Evolutionary conservation across 1,140 invertebrate genomes (phyloP), one percentile per base, ranked within the genome.

Genomic region (Drosophila subobscura): DNA sequence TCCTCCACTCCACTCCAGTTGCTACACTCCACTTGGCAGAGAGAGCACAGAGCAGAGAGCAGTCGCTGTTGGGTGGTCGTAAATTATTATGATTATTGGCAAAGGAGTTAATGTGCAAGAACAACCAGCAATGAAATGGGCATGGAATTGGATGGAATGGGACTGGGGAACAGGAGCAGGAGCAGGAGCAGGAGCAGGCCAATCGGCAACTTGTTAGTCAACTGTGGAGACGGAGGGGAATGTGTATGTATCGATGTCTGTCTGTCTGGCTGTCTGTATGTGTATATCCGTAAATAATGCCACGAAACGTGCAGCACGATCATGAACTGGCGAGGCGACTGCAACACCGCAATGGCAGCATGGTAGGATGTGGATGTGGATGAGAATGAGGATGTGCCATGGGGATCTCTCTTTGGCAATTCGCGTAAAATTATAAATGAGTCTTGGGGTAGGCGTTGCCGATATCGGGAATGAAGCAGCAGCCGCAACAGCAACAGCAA

Each of bases 11-110:
- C 5, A 27, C 25, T 27, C 25, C 8, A 51, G 37, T 54, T 33
- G 64, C 61, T 12, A 12, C 33, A 12, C 33, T 12, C 12, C 33
- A 12, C 33, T 12, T 33, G 8, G 33, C 33, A 3, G 10, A 4
- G 8, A n/a, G 16, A 20, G 16, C 16, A 20, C 3, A 7, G 27
- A 29, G 8, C 8, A 37, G 33, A 37, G 60, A 47, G 7, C 42
- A 29, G 33, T 46, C 71, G 65, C 71, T 72, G 65, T 84, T 83
- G 79, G 79, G 79, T 83, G 79, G 79, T 84, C 79, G 79, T 83
- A 83, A 84, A 83, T 83, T 83, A 83, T 83, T 72, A 84, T 84
- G 79, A 83, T 83, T 83, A 84, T 84, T 83, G 79, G 79, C 79
- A 61, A 66, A 79, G 79, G 79, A 84, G 79, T 84, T 79, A 83